These are phyloP conservation scores for Camelus dromedarius DNA, from an alignment of 2,113 vertebrate species.

Conservation along the genomic window DNA sequence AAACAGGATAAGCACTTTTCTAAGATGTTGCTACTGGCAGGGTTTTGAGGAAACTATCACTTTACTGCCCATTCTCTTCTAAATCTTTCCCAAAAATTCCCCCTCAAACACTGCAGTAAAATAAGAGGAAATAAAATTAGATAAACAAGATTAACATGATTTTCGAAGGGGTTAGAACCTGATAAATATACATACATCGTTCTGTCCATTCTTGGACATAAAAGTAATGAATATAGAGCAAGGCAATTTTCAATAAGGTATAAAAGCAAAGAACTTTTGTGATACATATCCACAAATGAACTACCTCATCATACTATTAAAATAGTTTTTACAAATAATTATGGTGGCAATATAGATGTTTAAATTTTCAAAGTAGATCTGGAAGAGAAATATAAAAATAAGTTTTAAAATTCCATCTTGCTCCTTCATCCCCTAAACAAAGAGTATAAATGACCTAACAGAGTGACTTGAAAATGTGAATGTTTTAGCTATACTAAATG, in stretches of 20 bases:
- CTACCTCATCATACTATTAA: background rate
- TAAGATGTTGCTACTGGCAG: background rate
- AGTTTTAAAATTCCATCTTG: background rate
- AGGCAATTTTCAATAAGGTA: conserved; percentile 7
- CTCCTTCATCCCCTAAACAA: background rate
- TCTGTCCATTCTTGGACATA: background rate
- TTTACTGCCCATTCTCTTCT: background rate
- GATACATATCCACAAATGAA: conserved; percentile 12
- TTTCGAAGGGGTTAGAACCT: background rate
- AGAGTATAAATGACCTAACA: background rate
- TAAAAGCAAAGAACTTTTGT: conserved; percentile 14
- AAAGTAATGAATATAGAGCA: background rate
- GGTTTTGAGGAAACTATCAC: conserved; percentile 18
- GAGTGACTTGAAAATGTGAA: conserved; percentile 8
- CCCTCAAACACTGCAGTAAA: background rate
- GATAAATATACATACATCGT: background rate
- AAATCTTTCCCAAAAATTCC: background rate
- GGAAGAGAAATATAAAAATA: conserved; percentile 30
- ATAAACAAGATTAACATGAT: background rate
- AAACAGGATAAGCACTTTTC: background rate
- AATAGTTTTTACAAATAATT: conserved; percentile 28
- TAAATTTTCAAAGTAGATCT: conserved; percentile 37
- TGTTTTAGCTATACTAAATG: background rate
- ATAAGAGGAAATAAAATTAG: background rate
- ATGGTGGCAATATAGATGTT: background rate